Conservation (phyloP, 2,797 vertebrate species). For the Meda fulgida region DNA sequence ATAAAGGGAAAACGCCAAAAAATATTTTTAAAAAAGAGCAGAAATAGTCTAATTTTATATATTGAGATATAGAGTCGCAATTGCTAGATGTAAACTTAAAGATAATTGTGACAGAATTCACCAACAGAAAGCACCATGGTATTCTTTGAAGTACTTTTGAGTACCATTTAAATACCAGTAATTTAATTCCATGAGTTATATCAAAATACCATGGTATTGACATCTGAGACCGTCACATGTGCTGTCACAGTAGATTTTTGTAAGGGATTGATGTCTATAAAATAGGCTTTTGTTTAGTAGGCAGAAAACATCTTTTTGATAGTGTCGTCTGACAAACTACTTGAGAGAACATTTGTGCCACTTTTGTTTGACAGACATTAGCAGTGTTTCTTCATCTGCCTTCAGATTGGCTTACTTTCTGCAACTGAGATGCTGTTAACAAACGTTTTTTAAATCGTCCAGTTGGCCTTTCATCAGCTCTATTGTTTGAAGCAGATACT, state of each 20-base stretch:
- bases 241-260: neutral
- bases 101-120: neutral
- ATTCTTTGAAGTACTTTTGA: neutral
- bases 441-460: neutral
- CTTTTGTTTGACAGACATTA: neutral
- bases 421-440: neutral
- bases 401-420: neutral
- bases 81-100: neutral
- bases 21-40: neutral
- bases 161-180: neutral
- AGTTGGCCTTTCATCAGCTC: neutral
- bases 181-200: neutral
- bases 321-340: neutral
- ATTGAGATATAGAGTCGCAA: neutral
- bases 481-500: constrained; percentile 1
- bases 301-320: neutral
- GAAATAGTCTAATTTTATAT: neutral
- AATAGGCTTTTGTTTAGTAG: neutral
- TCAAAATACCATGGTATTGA: neutral
- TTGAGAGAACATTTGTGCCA: constrained; percentile 3
- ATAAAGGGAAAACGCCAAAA: neutral
- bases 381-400: neutral
- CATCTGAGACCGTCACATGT: neutral
- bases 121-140: neutral
- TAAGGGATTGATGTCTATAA: neutral